These are phyloP conservation scores for Chionis minor DNA, from an alignment of 2,113 vertebrate species.

Conservation along the genomic window DNA sequence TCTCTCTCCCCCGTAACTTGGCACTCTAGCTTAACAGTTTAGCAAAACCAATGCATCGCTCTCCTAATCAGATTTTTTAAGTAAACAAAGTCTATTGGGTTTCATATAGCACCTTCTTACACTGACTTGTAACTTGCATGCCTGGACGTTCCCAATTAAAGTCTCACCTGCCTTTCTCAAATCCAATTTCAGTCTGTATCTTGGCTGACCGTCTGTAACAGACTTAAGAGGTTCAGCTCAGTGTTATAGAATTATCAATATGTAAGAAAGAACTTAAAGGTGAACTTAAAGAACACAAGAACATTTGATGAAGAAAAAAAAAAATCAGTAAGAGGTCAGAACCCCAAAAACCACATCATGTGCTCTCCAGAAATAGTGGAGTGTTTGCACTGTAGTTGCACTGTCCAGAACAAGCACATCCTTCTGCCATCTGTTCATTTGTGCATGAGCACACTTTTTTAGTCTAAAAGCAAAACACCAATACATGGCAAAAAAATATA, in stretches of 20 bases:
- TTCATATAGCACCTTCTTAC: background rate
- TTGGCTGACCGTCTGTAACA: background rate
- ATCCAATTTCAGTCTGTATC: background rate
- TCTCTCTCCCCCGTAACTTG: background rate
- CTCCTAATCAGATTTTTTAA: background rate
- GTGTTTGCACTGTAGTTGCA: background rate
- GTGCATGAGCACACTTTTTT: background rate
- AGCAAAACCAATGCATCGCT: background rate
- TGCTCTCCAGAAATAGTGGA: background rate
- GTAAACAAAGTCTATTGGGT: background rate
- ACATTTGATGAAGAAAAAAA: background rate
- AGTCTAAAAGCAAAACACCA: background rate
- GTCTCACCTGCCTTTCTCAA: background rate
- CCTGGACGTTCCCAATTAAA: background rate
- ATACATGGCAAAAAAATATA: background rate
- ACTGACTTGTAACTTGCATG: background rate
- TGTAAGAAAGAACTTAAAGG: background rate
- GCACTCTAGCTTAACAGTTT: background rate
- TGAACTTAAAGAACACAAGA: background rate
- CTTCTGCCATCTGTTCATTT: background rate
- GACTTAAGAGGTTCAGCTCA: background rate
- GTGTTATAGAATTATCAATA: background rate
- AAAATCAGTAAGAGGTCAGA: background rate
- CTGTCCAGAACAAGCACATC: background rate
- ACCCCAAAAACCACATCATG: background rate